A percentile compares a stretch with the other conserved stretches of the same genome.
Conservation (phyloP, 2,797 vertebrate genomes). For the Sebastes nivosus region DNA sequence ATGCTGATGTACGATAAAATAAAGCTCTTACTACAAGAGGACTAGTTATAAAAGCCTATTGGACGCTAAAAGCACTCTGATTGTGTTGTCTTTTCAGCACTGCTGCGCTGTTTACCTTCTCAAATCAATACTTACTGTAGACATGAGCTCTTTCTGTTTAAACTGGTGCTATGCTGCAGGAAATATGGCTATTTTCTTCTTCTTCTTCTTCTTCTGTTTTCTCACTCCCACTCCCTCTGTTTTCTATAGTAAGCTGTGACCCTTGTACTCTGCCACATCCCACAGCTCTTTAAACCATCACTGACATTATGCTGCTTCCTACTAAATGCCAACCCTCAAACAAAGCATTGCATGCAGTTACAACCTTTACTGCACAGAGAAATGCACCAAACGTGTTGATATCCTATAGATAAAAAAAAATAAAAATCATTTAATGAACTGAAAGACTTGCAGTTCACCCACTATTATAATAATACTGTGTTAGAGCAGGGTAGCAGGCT, state of each 20-base stretch:
- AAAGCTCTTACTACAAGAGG: conserved; percentile 18
- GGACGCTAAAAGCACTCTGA: conserved; percentile 17
- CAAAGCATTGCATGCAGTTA: not conserved
- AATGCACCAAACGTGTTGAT: not conserved
- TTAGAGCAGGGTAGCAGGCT: not conserved
- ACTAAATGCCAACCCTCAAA: conserved; percentile 42
- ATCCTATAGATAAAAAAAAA: not conserved
- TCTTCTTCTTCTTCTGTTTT: not conserved
- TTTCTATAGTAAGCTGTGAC: conserved; percentile 29
- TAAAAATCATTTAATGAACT: not conserved
- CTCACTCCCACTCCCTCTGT: conserved; percentile 1
- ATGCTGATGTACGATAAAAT: not conserved
- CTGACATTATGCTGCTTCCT: conserved; percentile 31
- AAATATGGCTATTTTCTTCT: not conserved
- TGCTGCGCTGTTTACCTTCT: conserved; percentile 24
- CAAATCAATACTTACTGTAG: conserved; percentile 47
- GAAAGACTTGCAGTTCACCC: not conserved
- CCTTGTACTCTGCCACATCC: conserved; percentile 23
- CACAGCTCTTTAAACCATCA: conserved; percentile 24
- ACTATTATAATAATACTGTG: not conserved
- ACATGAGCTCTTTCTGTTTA: conserved; percentile 11
- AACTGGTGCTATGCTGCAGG: not conserved
- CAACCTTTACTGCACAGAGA: conserved; percentile 6
- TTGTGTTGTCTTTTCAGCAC: conserved; percentile 19
- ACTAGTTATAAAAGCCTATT: conserved; percentile 9